Evolutionary conservation across 23 tunicate genomes (phyloP), one percentile per base, ranked within the genome.

Genomic region (Corella eumyota): DNA sequence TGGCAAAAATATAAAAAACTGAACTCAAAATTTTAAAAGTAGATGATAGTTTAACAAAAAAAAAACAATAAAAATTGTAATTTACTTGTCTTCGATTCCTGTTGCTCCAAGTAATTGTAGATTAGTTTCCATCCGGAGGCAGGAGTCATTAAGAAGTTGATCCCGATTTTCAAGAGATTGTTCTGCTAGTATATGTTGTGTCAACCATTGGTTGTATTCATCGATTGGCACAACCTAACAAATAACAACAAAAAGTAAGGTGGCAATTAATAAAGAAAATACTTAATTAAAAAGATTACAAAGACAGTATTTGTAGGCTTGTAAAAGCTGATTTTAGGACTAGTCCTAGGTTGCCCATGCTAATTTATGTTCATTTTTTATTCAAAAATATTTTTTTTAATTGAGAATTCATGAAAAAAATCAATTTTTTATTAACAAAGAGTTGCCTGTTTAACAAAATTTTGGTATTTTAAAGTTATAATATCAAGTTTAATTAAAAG

Each of bases 71-170:
- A 66, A 6, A 31, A 25, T 54, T 4, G 27, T 2, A 3, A 6
- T 49, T 23, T 61, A 71, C 95, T 78, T 82, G 78, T 93, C 99
- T 68, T 93, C 99, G 36, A 93, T 93, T 23, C 95, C 99, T 6
- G 99, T 93, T 19, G 90, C 83, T 0, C 99, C 99, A 15, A 93
- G 83, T 30, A 93, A 58, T 56, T 93, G 90, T 20, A 93, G 70
- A 25, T 93, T 70, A 6, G 53, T 68, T 52, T 93, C 99, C 46
- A 93, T 77, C 24, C 35, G 31, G 24, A 62, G n/a, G 55, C 54
- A 93, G 15, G 75, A 66, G 24, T 79, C 28, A 58, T 49, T 80
- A 19, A 88, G 37, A 38, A 46, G 61, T 44, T 78, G 71, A 48
- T 88, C 96, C 32, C 96, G 52, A 36, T 68, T 47, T 25, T 88